Conservation (phyloP, 2,113 vertebrate species). For the Scolopax mira region DNA sequence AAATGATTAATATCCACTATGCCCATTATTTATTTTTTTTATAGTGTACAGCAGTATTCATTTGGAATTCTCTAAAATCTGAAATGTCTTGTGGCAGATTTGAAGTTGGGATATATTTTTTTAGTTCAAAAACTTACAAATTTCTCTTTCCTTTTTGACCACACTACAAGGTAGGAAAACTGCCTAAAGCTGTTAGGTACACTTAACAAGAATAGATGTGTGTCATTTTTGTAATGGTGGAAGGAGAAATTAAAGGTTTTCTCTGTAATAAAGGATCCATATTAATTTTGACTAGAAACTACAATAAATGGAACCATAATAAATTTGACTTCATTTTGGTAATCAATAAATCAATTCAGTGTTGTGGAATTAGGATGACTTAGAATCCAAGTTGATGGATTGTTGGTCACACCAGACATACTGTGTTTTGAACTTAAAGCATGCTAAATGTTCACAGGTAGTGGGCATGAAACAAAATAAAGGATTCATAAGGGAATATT, state of each 20-base stretch:
- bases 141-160: neutral
- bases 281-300: conserved; percentile 1
- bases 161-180: neutral
- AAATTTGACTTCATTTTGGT: neutral
- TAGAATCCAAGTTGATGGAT: neutral
- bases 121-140: conserved; percentile 5
- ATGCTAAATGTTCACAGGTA: neutral
- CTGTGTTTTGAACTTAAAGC: neutral
- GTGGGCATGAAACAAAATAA: neutral
- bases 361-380: neutral
- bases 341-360: neutral
- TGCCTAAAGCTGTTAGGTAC: neutral
- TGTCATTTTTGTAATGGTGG: neutral
- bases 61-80: conserved; percentile 43
- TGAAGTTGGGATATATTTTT: conserved; percentile 31
- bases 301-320: neutral
- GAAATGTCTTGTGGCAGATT: conserved; percentile 34
- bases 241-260: neutral
- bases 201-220: neutral
- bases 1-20: conserved; percentile 25
- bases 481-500: neutral
- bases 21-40: neutral
- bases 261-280: neutral
- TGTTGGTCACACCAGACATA: neutral
- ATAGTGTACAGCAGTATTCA: neutral